Conservation (phyloP, 2,888 invertebrate species). For the Drosophila kuntzei region DNA sequence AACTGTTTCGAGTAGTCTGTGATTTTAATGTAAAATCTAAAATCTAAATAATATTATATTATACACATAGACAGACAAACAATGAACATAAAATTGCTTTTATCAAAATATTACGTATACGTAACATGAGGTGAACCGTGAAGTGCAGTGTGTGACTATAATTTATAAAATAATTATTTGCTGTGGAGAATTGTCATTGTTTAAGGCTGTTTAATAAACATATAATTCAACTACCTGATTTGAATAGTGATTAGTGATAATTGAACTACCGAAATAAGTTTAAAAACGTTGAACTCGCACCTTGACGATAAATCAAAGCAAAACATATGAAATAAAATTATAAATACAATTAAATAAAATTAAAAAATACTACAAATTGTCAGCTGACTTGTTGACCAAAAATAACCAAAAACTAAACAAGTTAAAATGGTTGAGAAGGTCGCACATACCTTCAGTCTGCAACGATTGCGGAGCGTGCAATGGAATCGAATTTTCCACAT, state of each 20-base stretch:
- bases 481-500: constrained; percentile 78
- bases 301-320: not conserved
- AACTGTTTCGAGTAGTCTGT: not conserved
- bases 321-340: not conserved
- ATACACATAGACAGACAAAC: not conserved
- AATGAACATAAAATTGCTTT: not conserved
- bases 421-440: constrained; percentile 74
- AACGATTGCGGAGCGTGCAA: constrained; percentile 64
- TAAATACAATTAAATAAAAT: not conserved
- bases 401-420: not conserved
- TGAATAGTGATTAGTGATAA: constrained; percentile 3
- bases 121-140: constrained; percentile 19
- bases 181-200: constrained; percentile 34
- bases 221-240: constrained; percentile 10
- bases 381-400: not conserved
- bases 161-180: not conserved
- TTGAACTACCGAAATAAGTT: not conserved
- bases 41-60: not conserved
- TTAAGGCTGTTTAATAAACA: constrained; percentile 36
- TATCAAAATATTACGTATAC: constrained; percentile 10
- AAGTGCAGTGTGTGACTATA: constrained; percentile 19
- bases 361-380: not conserved
- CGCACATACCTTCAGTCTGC: constrained; percentile 51
- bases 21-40: not conserved
- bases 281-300: constrained; percentile 14